Conservation (phyloP, 2,113 vertebrate species). For the Ramphastos sulfuratus region DNA sequence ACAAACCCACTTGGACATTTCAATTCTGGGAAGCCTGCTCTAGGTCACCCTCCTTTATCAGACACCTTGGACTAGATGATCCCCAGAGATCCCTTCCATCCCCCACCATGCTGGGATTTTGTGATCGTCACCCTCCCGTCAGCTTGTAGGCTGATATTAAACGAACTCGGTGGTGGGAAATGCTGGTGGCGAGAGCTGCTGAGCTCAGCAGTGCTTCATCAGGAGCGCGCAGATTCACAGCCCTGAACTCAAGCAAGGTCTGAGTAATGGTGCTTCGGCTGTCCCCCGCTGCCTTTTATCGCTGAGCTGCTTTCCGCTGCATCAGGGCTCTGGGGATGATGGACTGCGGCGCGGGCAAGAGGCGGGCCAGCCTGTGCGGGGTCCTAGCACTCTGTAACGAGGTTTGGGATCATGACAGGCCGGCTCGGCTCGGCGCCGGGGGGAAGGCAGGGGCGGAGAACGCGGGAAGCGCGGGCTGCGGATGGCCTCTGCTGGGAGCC, state of each 20-base stretch:
- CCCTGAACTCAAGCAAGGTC: conserved; percentile 69
- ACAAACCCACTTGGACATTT: neutral
- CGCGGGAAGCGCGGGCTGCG: neutral
- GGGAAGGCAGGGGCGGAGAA: neutral
- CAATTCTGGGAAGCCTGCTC: neutral
- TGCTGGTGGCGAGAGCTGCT: conserved; percentile 23
- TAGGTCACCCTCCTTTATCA: neutral
- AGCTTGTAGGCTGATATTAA: conserved; percentile 54
- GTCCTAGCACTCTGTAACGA: neutral
- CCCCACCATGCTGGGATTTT: neutral
- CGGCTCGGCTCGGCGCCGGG: neutral
- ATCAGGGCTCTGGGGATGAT: neutral
- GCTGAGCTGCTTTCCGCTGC: neutral
- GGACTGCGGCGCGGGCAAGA: neutral
- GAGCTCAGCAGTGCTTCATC: conserved; percentile 40
- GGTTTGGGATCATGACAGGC: neutral
- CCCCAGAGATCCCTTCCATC: neutral
- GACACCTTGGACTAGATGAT: neutral
- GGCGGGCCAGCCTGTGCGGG: neutral
- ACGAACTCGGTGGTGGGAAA: conserved; percentile 51
- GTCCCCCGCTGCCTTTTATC: neutral
- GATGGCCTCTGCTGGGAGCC: conserved; percentile 67
- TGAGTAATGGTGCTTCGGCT: neutral
- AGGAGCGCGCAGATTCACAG: conserved; percentile 16
- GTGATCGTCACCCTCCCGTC: conserved; percentile 31